Evolutionary conservation across 1,140 invertebrate genomes (phyloP).

Genomic region (Drosophila malerkotliana): DNA sequence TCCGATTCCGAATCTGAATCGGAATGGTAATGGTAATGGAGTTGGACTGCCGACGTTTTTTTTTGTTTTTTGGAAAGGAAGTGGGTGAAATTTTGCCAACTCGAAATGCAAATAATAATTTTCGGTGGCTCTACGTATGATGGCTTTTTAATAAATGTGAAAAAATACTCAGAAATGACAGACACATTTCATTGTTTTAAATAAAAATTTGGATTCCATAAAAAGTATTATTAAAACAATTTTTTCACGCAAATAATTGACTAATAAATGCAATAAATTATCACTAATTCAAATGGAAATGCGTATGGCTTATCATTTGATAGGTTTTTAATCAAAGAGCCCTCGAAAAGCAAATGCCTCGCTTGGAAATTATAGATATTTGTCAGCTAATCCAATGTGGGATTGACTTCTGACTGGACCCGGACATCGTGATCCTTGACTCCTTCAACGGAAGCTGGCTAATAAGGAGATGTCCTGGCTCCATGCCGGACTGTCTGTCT

Average conservation of each 20-base stretch:
- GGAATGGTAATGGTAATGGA: constrained; percentile 20
- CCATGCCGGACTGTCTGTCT: constrained; percentile 9
- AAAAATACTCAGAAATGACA: not conserved
- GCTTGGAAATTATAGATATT: constrained; percentile 49
- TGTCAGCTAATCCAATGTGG: constrained; percentile 53
- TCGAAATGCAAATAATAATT: constrained; percentile 52
- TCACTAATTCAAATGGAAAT: constrained; percentile 8
- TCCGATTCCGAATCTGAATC: constrained; percentile 5
- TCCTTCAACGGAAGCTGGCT: constrained; percentile 58
- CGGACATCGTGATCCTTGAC: constrained; percentile 10
- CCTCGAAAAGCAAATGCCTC: not conserved
- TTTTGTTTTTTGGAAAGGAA: constrained; percentile 26
- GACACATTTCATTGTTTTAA: not conserved
- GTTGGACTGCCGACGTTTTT: not conserved
- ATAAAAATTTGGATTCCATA: not conserved
- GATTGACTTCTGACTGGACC: constrained; percentile 38
- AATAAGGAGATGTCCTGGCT: constrained; percentile 39
- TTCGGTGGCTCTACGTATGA: constrained; percentile 18
- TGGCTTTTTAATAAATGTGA: constrained; percentile 39
- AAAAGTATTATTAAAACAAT: not conserved
- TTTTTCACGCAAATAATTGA: not conserved
- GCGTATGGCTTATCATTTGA: constrained; percentile 38
- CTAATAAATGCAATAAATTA: not conserved
- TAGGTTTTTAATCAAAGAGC: constrained; percentile 55
- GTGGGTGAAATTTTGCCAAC: constrained; percentile 39